A percentile compares a stretch with the other conserved stretches of the same genome.
Evolutionary conservation across 92 coral and sea anemone genomes (phyloP).

Genomic region (Heliopora coerulea): DNA sequence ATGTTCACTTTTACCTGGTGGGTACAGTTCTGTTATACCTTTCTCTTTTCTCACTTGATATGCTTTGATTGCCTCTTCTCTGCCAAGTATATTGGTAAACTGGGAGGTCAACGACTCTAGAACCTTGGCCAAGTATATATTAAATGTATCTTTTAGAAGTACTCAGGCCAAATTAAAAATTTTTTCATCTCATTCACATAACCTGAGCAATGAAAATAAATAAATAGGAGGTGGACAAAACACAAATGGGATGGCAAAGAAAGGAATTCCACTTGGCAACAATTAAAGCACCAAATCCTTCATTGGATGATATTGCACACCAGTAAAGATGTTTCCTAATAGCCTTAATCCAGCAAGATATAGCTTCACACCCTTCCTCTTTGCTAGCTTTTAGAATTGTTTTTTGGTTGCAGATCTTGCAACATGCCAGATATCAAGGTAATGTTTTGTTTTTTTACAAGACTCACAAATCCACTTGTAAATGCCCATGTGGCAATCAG

Average conservation of each 20-base stretch:
- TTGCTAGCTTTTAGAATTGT: neutral
- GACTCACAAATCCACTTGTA: neutral
- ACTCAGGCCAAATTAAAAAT: no score
- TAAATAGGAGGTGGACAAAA: no score
- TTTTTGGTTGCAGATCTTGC: neutral
- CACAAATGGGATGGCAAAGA: neutral
- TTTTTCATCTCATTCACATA: no score
- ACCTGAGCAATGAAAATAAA: no score
- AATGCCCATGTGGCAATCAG: neutral
- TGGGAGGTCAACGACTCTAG: no score
- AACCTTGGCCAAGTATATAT: no score
- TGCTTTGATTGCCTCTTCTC: no score
- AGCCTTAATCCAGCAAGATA: neutral
- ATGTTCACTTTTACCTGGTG: no score
- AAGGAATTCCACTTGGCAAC: neutral
- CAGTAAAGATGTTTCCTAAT: neutral
- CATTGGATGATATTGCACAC: slow-evolving; percentile 6
- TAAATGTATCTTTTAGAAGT: no score
- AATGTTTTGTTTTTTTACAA: neutral
- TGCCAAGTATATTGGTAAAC: no score
- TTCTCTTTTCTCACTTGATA: no score
- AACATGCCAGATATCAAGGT: slow-evolving; percentile 12
- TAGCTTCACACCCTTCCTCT: neutral
- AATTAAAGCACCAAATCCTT: slow-evolving; percentile 1
- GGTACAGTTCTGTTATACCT: no score